Percentiles rank a stretch among this genome's conserved stretches.
Conservation (phyloP, 2,797 vertebrate genomes). For the Cyclura pinguis region DNA sequence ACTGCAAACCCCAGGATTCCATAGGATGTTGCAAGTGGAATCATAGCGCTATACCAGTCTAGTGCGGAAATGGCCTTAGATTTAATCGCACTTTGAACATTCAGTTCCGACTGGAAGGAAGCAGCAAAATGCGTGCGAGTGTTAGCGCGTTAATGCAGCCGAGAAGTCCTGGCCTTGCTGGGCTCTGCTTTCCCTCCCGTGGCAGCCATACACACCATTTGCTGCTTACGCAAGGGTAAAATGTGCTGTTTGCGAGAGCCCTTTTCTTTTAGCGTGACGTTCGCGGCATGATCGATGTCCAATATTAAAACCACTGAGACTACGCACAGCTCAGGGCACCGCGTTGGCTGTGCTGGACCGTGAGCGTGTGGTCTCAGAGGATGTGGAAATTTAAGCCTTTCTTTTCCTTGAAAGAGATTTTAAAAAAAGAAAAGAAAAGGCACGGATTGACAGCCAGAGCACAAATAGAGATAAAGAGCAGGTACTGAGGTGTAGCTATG, state of each 20-base stretch:
- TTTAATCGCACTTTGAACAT: constrained; percentile 6
- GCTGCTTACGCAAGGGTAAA: background rate
- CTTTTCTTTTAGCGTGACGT: background rate
- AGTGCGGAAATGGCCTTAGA: background rate
- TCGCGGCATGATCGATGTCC: background rate
- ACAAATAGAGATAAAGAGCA: background rate
- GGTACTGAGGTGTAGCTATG: no score
- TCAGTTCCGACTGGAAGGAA: background rate
- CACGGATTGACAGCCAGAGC: background rate
- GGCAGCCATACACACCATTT: background rate
- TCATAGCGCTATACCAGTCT: no score
- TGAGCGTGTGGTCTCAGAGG: background rate
- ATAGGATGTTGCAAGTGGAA: no score
- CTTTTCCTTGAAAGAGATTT: background rate
- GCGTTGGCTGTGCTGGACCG: background rate
- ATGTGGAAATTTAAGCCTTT: background rate
- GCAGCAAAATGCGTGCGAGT: background rate
- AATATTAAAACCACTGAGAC: background rate
- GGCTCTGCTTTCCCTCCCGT: background rate
- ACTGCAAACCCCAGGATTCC: no score
- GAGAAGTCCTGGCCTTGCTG: background rate
- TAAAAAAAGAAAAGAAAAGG: background rate
- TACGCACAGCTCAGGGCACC: no score
- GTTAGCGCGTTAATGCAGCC: background rate
- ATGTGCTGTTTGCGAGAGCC: background rate